Percentiles rank a stretch among this genome's conserved stretches.
These are phyloP conservation scores for Xylophagus ater DNA, from an alignment of 2,888 invertebrate species.

Conservation along the genomic window DNA sequence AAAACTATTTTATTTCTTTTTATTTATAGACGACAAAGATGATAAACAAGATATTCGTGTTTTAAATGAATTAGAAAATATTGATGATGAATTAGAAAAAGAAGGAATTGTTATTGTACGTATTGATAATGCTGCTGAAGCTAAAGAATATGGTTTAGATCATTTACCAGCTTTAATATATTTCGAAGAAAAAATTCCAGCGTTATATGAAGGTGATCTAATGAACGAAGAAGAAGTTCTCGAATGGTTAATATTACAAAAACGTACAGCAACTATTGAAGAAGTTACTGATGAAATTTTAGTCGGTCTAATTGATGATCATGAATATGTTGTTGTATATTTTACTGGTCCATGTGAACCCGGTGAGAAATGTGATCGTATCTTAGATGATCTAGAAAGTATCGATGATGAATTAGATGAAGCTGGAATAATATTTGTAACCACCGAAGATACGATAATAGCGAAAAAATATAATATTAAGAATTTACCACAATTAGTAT, in stretches of 20 bases:
- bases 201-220: conserved; percentile 81
- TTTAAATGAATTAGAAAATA: conserved; percentile 80
- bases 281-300: conserved; percentile 89
- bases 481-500: conserved; percentile 71
- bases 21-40: conserved; percentile 65
- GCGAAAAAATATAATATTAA: conserved; percentile 81
- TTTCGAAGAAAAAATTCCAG: conserved; percentile 85
- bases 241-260: conserved; percentile 74
- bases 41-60: conserved; percentile 81
- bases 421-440: conserved; percentile 86
- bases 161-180: conserved; percentile 70
- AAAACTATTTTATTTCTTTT: neutral
- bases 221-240: conserved; percentile 86
- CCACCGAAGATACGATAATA: conserved; percentile 70
- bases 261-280: conserved; percentile 83
- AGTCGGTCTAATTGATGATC: conserved; percentile 71
- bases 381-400: conserved; percentile 76
- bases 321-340: conserved; percentile 89
- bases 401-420: conserved; percentile 90
- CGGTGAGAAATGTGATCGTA: conserved; percentile 75
- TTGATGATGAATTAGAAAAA: conserved; percentile 81
- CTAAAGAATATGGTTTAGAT: conserved; percentile 82
- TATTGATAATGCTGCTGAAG: conserved; percentile 81
- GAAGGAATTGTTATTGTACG: conserved; percentile 84
- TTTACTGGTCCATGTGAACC: conserved; percentile 85